Evolutionary conservation across 2,888 invertebrate genomes (phyloP), one percentile per base, ranked within the genome.

Genomic region (Plebejus argus): DNA sequence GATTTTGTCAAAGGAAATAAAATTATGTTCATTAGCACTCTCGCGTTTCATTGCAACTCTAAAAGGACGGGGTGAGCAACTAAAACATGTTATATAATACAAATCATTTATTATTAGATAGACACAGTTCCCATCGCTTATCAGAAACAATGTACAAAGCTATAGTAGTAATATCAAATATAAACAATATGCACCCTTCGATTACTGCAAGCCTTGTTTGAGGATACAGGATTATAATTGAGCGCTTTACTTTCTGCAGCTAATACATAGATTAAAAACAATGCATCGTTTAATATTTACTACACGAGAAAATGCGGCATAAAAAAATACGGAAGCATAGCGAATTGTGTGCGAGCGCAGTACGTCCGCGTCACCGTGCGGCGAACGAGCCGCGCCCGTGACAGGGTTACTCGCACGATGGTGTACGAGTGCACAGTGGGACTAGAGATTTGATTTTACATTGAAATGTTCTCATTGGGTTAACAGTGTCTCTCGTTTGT

Each of bases 111-210:
- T 94, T 95, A 94, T 95, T 95, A 95, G 95, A 95, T 95, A 95
- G 95, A 96, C 96, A 96, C 95, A 95, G 95, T 95, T 95, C 95
- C 95, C 95, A 95, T 94, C 95, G 95, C 95, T 95, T 95, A 95
- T 95, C 95, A 95, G 95, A 95, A 95, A 95, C 94, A 95, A 95
- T 95, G 95, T 95, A 95, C 95, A 95, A 95, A 95, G 95, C 95
- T 95, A 95, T 95, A 95, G 93, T 94, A 94, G 94, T 93, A 94
- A 94, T 94, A 94, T 94, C 94, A 94, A 93, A 93, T 94, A 94
- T 93, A 94, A 94, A 94, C 93, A 94, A 93, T 93, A 93, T 93
- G 94, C 94, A 93, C 94, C 93, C 93, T 93, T 93, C 92, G 92
- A 91, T 93, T 91, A 92, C 93, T 93, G 93, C 91, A 93, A 94